These are phyloP conservation scores for Hylia prasina DNA, from an alignment of 2,113 vertebrate genomes.

Conservation along the genomic window DNA sequence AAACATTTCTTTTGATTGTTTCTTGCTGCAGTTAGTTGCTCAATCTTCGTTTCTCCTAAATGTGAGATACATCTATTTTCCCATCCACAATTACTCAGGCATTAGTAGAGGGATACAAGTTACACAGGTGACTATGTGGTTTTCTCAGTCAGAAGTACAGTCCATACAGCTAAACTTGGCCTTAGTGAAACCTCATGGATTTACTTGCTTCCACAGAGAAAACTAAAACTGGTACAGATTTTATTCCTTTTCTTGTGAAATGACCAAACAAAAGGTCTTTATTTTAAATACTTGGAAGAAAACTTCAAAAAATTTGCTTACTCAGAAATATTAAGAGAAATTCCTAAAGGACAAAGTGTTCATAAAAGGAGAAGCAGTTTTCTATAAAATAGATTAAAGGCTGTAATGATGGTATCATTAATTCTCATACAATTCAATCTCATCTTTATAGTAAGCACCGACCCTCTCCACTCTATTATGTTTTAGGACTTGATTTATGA, in stretches of 20 bases:
- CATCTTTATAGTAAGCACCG: constrained; percentile 33
- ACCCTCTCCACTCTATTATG: constrained; percentile 30
- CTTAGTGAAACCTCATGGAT: not conserved
- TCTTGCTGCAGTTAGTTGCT: not conserved
- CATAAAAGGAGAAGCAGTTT: constrained; percentile 47
- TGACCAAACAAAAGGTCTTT: not conserved
- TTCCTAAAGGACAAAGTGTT: constrained; percentile 54
- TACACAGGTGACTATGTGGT: rapidly evolving
- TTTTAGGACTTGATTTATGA: constrained; percentile 57
- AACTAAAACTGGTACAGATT: not conserved
- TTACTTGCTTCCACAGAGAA: not conserved
- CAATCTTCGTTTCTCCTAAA: not conserved
- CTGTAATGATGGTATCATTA: constrained; percentile 55
- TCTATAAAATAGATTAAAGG: constrained; percentile 62
- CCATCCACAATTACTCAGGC: not conserved
- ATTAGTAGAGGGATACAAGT: not conserved
- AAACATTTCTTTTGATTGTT: not conserved
- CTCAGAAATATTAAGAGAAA: constrained; percentile 34
- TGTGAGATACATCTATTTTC: not conserved
- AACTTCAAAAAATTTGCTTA: not conserved
- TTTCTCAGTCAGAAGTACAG: not conserved
- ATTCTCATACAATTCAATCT: constrained; percentile 57
- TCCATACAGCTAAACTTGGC: not conserved
- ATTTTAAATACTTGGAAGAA: not conserved
- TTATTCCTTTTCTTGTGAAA: not conserved